phyloP scores from a whole-genome alignment of 2,888 invertebrate genomes.

The Tetheella fluctuosa region DNA sequence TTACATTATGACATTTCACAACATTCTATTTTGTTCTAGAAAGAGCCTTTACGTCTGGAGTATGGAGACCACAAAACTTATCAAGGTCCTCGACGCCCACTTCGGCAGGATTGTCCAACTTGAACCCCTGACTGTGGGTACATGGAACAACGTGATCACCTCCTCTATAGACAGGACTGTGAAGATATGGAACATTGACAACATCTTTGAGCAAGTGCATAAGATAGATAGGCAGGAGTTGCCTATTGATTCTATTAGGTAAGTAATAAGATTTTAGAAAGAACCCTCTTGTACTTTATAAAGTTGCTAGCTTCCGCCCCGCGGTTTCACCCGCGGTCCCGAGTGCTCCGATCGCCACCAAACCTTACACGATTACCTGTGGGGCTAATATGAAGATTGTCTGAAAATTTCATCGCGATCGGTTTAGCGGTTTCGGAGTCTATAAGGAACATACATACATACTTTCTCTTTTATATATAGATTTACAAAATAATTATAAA shows the following conservation, averaged over 20 bases:
- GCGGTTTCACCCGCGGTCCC: no score
- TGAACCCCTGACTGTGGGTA: conserved; percentile 92
- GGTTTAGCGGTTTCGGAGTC: no score
- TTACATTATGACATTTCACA: no score
- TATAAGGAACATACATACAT: no score
- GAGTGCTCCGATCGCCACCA: no score
- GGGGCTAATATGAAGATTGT: no score
- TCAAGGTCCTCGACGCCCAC: conserved; percentile 97
- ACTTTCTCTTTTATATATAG: no score
- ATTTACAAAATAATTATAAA: no score
- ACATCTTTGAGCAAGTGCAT: conserved; percentile 98
- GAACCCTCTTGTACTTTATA: no score
- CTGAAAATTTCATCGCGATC: no score
- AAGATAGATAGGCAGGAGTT: conserved; percentile 97
- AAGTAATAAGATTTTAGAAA: conserved; percentile 25
- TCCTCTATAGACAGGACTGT: conserved; percentile 99
- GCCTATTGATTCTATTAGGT: conserved; percentile 96
- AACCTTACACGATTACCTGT: no score
- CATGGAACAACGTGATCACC: conserved; percentile 97
- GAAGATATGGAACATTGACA: conserved; percentile 99
- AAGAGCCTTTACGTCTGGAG: conserved; percentile 98
- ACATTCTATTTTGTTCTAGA: conserved; percentile 61
- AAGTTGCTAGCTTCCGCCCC: no score
- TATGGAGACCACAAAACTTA: conserved; percentile 90
- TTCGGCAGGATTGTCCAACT: conserved; percentile 98